Evolutionary conservation across 1,140 invertebrate species (phyloP).

Genomic region (Aphelenchoides besseyi): DNA sequence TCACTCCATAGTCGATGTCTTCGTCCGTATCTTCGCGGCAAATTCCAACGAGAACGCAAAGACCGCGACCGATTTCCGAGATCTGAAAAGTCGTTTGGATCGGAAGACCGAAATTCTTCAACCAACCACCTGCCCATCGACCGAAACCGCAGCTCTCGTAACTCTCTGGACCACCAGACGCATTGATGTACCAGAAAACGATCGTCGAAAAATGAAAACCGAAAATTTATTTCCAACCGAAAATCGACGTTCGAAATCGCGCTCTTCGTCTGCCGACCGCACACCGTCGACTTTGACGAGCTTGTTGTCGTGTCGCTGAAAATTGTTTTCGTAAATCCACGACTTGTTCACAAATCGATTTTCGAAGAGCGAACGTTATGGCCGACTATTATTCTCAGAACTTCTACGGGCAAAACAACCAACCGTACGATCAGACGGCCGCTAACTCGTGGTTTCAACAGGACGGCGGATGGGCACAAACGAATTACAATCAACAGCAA

Average conservation of each 20-base stretch:
- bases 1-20: constrained; percentile 81
- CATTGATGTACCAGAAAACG: constrained; percentile 30
- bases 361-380: neutral
- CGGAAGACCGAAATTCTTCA: constrained; percentile 21
- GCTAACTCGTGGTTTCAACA: constrained; percentile 13
- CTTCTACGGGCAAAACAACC: constrained; percentile 17
- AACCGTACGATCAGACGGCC: constrained; percentile 13
- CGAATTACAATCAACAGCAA: constrained; percentile 23
- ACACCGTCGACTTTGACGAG: neutral
- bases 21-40: constrained; percentile 73
- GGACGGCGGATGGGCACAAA: constrained; percentile 19
- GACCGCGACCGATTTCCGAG: constrained; percentile 72
- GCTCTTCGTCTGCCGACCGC: constrained; percentile 1
- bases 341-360: neutral
- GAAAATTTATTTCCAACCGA: constrained; percentile 15
- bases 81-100: constrained; percentile 40
- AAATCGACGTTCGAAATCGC: constrained; percentile 9
- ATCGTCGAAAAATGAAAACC: neutral
- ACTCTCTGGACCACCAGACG: constrained; percentile 56
- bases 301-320: neutral
- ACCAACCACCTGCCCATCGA: constrained; percentile 49
- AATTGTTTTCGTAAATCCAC: neutral
- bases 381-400: constrained; percentile 17
- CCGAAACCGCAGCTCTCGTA: constrained; percentile 44
- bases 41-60: constrained; percentile 83